These are phyloP conservation scores for Furcula furcula DNA, from an alignment of 2,888 invertebrate species.

Conservation along the genomic window DNA sequence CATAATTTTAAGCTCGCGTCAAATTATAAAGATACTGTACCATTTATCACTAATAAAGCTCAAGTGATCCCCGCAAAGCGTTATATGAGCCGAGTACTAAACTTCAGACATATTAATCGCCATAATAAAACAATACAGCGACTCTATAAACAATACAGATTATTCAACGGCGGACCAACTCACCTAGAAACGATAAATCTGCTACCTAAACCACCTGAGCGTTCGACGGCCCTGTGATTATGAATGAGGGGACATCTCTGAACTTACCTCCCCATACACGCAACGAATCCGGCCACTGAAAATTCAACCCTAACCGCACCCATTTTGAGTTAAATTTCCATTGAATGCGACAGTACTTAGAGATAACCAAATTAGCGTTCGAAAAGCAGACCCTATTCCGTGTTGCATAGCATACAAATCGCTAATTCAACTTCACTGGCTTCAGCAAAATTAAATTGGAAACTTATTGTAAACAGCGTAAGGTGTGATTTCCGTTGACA, in stretches of 20 bases:
- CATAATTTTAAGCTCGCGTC: background rate
- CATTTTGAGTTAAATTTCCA: conserved; percentile 30
- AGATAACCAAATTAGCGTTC: conserved; percentile 72
- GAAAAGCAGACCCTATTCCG: conserved; percentile 71
- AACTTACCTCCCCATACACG: conserved; percentile 32
- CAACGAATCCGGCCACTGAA: conserved; percentile 15
- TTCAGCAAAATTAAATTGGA: conserved; percentile 23
- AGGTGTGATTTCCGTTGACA: conserved; percentile 31
- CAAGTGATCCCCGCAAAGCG: conserved; percentile 11
- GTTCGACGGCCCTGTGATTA: conserved; percentile 72
- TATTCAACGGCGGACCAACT: conserved; percentile 58
- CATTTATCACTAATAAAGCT: conserved; percentile 1
- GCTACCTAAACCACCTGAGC: conserved; percentile 76
- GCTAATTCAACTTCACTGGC: conserved; percentile 51
- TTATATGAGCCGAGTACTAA: conserved; percentile 15
- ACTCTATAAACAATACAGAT: conserved; percentile 60
- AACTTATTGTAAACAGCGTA: conserved; percentile 8
- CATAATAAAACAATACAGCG: conserved; percentile 42
- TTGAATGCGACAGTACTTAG: conserved; percentile 30
- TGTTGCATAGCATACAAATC: conserved; percentile 70
- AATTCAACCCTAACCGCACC: conserved; percentile 27
- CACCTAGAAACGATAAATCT: conserved; percentile 73
- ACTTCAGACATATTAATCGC: conserved; percentile 33
- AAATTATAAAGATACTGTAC: background rate
- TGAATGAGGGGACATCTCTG: conserved; percentile 60